These are phyloP conservation scores for Rhagium mordax DNA, from an alignment of 2,888 invertebrate species.

Conservation along the genomic window DNA sequence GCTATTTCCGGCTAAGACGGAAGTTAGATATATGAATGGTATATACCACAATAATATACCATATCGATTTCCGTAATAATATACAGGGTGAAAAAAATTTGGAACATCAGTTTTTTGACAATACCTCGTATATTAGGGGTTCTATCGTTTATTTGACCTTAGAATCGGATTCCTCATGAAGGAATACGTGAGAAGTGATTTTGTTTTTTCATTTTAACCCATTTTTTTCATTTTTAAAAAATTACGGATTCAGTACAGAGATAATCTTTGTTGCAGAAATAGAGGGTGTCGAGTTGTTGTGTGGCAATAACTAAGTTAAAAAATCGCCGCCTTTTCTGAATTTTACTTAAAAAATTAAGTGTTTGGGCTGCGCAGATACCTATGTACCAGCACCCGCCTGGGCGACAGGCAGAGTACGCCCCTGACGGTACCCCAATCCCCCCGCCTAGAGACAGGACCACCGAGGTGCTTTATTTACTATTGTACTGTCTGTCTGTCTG, in stretches of 20 bases:
- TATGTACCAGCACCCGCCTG: constrained; percentile 76
- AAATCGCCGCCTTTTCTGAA: constrained; percentile 30
- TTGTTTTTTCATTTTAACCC: too few species aligned
- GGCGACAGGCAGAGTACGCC: constrained; percentile 70
- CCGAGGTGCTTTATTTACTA: constrained; percentile 71
- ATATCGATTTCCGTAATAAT: too few species aligned
- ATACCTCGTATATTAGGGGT: too few species aligned
- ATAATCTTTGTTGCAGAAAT: constrained; percentile 21
- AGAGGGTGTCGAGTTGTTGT: constrained; percentile 25
- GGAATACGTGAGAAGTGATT: too few species aligned
- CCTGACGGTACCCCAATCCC: constrained; percentile 70
- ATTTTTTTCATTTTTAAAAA: too few species aligned
- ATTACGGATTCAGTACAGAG: neutral
- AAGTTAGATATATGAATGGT: too few species aligned
- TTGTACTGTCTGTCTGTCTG: constrained; percentile 83
- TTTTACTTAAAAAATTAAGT: constrained; percentile 53
- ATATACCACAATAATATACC: too few species aligned
- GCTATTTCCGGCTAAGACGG: too few species aligned
- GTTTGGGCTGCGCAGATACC: constrained; percentile 74
- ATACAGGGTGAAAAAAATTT: too few species aligned
- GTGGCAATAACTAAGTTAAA: constrained; percentile 28
- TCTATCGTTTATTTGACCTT: too few species aligned
- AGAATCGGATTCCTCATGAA: too few species aligned
- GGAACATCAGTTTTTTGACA: too few species aligned
- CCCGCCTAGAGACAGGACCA: constrained; percentile 70